Conservation (phyloP, 2,113 vertebrate species). For the Pelmatolapia mariae region DNA sequence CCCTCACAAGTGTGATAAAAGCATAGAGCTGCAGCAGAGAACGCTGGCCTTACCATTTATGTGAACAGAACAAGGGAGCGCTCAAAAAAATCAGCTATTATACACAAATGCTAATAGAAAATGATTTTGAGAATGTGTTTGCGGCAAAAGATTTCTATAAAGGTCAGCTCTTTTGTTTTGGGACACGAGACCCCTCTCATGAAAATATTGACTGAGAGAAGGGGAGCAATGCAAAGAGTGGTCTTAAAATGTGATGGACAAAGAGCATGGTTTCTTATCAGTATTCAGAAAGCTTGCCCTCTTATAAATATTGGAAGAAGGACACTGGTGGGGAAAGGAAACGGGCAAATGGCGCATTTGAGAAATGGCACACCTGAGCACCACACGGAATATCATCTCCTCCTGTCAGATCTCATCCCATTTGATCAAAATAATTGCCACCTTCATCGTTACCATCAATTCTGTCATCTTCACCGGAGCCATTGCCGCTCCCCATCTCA, state of each 20-base stretch:
- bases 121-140: conserved; percentile 29
- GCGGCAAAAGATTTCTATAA: conserved; percentile 38
- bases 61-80: conserved; percentile 22
- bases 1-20: conserved; percentile 64
- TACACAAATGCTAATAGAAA: conserved; percentile 50
- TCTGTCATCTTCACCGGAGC: conserved; percentile 50
- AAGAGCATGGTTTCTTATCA: conserved; percentile 51
- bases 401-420: conserved; percentile 62
- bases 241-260: conserved; percentile 41
- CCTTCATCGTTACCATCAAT: conserved; percentile 62
- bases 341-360: conserved; percentile 60
- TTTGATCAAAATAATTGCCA: conserved; percentile 69
- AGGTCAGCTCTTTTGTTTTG: conserved; percentile 54
- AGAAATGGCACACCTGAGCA: conserved; percentile 71
- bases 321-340: conserved; percentile 54
- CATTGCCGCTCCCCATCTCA: conserved; percentile 45
- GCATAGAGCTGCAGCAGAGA: conserved; percentile 14
- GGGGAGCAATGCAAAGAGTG: conserved; percentile 31
- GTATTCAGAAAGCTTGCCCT: conserved; percentile 55
- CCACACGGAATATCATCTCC: conserved; percentile 60
- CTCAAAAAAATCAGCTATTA: conserved; percentile 28
- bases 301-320: conserved; percentile 73
- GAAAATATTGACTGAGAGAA: conserved; percentile 55
- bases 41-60: conserved; percentile 39
- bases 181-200: conserved; percentile 31